Percentiles rank a stretch among this genome's conserved stretches.
Evolutionary conservation across 2,888 invertebrate species (phyloP).

Genomic region (Acanthosepion lycidas): DNA sequence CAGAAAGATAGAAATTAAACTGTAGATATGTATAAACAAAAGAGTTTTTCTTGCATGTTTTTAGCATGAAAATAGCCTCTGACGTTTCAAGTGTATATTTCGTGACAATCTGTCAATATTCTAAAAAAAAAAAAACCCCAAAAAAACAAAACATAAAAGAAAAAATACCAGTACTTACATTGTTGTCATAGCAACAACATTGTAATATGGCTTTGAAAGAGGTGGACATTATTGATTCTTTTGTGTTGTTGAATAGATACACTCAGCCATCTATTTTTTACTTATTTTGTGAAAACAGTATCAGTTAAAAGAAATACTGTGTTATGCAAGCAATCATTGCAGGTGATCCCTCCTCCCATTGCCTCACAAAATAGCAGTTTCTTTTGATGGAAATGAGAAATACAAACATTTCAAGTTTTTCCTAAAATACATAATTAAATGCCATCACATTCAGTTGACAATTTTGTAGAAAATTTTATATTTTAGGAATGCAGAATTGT

Average conservation of each 20-base stretch:
- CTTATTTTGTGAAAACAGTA: not conserved
- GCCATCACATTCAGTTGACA: not conserved
- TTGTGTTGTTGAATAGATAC: not conserved
- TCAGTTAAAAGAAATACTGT: not conserved
- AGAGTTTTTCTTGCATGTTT: too few species aligned
- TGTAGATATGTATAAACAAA: too few species aligned
- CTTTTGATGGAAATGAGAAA: not conserved
- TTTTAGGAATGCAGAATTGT: not conserved
- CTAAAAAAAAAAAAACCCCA: not conserved
- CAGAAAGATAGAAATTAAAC: too few species aligned
- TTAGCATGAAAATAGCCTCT: not conserved
- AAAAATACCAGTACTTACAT: not conserved
- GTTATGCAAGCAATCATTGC: not conserved
- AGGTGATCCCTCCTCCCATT: too few species aligned
- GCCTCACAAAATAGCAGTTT: not conserved
- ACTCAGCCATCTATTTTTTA: not conserved
- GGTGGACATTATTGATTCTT: slow-evolving; percentile 33
- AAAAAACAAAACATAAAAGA: not conserved
- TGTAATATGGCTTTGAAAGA: not conserved
- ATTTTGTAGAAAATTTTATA: not conserved
- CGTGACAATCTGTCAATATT: not conserved
- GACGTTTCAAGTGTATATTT: not conserved
- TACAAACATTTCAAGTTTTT: too few species aligned
- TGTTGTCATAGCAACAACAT: not conserved
- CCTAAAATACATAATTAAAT: too few species aligned